Evolutionary conservation across 2,888 invertebrate genomes (phyloP), one percentile per base, ranked within the genome.

Genomic region (Drosophila koepferae): DNA sequence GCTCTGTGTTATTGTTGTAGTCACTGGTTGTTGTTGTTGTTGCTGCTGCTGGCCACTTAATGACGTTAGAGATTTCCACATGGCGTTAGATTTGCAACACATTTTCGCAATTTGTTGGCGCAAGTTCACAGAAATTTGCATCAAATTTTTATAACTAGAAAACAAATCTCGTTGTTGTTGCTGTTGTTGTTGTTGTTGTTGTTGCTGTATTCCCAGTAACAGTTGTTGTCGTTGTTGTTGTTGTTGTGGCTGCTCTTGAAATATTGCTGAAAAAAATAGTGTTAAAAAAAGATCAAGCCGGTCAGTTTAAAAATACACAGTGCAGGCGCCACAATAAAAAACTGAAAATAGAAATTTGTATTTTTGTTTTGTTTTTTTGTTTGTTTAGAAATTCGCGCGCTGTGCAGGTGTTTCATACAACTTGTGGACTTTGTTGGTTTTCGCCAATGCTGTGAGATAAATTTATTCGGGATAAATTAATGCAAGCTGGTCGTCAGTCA

Each of bases 31-130:
- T 41, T 59, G 74, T 31, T 63, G 67, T 38, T 38, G 38, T 38
- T 38, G 38, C 3, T 64, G 64, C 3, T 74, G 72, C 16, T 67
- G 70, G 60, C 63, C 82, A 78, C 59, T 74, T 66, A 71, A 63
- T 65, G 77, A 74, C 68, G 69, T 72, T 74, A 60, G 76, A 79
- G 48, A 65, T 74, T 80, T 72, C 77, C 89, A 83, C 89, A 78
- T 80, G 75, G 86, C 71, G 66, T 65, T 74, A 23, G 88, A 77
- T 90, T 85, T 88, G 85, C 86, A 85, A 85, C 90, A 85, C 85
- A 85, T 90, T 85, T 85, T 85, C 73, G 74, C 76, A 70, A 70
- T 72, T 67, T 81, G 71, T 77, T 75, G 80, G 63, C 70, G 63
- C 69, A 62, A 68, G 65, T 80, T 82, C 87, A 81, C 82, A 70